phyloP scores from a whole-genome alignment of 2,113 vertebrate genomes.

The Hippocampus barbouri region DNA sequence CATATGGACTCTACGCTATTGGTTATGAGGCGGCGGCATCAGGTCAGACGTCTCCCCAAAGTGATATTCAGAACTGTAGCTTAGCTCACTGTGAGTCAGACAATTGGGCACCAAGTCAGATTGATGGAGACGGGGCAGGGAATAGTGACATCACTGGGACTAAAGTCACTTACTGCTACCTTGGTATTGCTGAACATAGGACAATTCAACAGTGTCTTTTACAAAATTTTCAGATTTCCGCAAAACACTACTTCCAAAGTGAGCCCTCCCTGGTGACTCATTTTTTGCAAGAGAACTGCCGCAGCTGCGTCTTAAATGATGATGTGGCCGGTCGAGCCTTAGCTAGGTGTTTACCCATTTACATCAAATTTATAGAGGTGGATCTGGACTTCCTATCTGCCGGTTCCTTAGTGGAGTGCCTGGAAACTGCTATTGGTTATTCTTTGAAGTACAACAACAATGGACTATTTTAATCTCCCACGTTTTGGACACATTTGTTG shows the following conservation, averaged over 20 bases:
- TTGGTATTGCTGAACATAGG: conserved; percentile 90
- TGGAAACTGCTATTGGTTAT: conserved; percentile 95
- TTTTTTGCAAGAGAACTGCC: conserved; percentile 90
- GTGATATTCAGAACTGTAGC: conserved; percentile 37
- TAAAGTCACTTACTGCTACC: conserved; percentile 89
- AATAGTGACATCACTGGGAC: conserved; percentile 55
- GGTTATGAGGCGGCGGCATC: conserved; percentile 79
- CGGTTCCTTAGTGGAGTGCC: conserved; percentile 94
- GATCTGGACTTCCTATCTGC: conserved; percentile 98
- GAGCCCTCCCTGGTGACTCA: conserved; percentile 83
- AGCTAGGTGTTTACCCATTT: conserved; percentile 74
- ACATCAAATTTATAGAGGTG: conserved; percentile 97
- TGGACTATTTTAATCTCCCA: conserved; percentile 25
- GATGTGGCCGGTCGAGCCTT: conserved; percentile 72
- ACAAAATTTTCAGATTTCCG: conserved; percentile 90
- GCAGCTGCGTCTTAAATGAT: conserved; percentile 59
- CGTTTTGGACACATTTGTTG: conserved; percentile 2
- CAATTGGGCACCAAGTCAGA: conserved; percentile 23
- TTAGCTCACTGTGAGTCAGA: conserved; percentile 60
- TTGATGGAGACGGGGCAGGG: conserved; percentile 28
- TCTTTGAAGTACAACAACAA: conserved; percentile 91
- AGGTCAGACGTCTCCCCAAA: conserved; percentile 19
- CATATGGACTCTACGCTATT: conserved; percentile 89
- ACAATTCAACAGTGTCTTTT: conserved; percentile 93
- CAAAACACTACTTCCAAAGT: conserved; percentile 81